phyloP scores from a whole-genome alignment of 2,888 invertebrate genomes.

The Hartigia nigra region DNA sequence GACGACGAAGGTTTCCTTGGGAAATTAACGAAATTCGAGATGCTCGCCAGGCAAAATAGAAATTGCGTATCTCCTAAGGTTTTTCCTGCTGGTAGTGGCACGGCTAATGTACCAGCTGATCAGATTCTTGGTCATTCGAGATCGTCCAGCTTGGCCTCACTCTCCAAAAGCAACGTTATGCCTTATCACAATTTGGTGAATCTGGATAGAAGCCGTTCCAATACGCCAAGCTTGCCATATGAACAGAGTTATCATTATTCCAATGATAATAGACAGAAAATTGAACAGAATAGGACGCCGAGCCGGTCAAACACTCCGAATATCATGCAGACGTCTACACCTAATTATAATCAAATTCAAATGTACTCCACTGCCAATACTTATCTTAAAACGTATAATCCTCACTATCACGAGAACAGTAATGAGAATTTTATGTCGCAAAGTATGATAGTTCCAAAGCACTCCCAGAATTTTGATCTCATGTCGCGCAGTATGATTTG shows the following conservation, averaged over 20 bases:
- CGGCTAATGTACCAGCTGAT: conserved; percentile 84
- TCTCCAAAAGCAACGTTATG: conserved; percentile 59
- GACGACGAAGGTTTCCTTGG: conserved; percentile 77
- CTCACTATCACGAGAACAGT: conserved; percentile 46
- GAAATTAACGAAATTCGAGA: conserved; percentile 85
- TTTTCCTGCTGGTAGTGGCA: conserved; percentile 81
- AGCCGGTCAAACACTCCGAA: conserved; percentile 48
- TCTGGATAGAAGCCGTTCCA: conserved; percentile 41
- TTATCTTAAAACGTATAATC: conserved; percentile 46
- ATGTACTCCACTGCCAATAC: conserved; percentile 46
- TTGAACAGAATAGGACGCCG: conserved; percentile 59
- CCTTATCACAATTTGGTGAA: conserved; percentile 54
- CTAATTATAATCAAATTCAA: conserved; percentile 50
- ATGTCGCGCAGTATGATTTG: conserved; percentile 58
- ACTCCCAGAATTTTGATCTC: conserved; percentile 33
- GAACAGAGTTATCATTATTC: background rate
- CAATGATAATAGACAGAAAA: conserved; percentile 61
- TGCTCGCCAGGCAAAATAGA: conserved; percentile 74
- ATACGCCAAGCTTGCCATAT: conserved; percentile 12
- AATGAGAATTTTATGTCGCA: conserved; percentile 25
- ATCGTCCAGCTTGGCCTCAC: conserved; percentile 57
- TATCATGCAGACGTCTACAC: conserved; percentile 24
- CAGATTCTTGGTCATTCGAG: conserved; percentile 76
- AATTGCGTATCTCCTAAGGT: conserved; percentile 79
- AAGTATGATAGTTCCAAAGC: background rate